A percentile compares a stretch with the other conserved stretches of the same genome.
phyloP scores from a whole-genome alignment of 2,888 invertebrate species.

The Rotaria socialis region DNA sequence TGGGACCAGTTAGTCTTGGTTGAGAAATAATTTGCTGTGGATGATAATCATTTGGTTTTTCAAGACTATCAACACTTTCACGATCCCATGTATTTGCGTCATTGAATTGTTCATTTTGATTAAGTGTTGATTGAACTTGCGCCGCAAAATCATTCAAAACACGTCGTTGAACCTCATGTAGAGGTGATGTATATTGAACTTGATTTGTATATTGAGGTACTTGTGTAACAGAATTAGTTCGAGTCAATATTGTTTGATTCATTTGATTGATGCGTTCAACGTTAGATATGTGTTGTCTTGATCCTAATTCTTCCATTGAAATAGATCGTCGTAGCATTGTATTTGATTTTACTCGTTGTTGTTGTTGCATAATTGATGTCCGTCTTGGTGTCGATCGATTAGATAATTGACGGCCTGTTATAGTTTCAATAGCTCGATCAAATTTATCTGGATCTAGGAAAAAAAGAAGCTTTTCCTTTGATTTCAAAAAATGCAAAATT shows the following conservation, averaged over 20 bases:
- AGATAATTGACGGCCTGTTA: background rate
- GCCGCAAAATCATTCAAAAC: constrained; percentile 34
- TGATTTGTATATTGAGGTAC: background rate
- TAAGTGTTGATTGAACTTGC: constrained; percentile 22
- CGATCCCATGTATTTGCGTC: constrained; percentile 20
- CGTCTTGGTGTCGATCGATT: background rate
- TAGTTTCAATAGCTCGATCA: background rate
- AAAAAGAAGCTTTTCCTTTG: background rate
- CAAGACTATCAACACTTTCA: constrained; percentile 32
- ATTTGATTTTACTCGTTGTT: background rate
- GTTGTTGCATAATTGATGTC: background rate
- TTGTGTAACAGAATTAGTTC: background rate
- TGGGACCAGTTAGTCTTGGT: background rate
- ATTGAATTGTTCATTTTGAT: background rate
- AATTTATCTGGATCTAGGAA: background rate
- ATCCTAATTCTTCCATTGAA: constrained; percentile 30
- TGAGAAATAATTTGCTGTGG: background rate
- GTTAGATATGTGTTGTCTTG: background rate
- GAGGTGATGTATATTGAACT: constrained; percentile 35
- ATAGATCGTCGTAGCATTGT: background rate
- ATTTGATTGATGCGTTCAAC: background rate
- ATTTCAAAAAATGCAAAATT: background rate
- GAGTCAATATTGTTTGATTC: background rate
- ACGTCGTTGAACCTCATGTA: constrained; percentile 32
- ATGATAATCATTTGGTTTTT: background rate